Evolutionary conservation across 2,888 invertebrate genomes (phyloP).

Genomic region (Pycnomerus fuliginosus): DNA sequence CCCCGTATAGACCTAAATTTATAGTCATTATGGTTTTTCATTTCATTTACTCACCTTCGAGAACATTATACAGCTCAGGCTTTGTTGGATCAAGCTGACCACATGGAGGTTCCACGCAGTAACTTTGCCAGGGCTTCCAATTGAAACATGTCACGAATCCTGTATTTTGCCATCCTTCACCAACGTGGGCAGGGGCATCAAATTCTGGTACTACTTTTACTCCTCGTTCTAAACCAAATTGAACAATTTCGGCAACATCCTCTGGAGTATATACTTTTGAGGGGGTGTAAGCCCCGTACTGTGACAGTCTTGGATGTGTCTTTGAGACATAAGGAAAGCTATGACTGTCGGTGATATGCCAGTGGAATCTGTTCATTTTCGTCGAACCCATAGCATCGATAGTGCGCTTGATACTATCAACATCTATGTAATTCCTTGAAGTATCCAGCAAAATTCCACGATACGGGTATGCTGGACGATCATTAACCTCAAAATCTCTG

Average conservation of each 20-base stretch:
- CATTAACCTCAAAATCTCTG: constrained; percentile 63
- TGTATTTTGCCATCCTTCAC: constrained; percentile 80
- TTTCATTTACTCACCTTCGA: constrained; percentile 50
- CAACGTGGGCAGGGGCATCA: constrained; percentile 88
- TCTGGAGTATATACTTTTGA: constrained; percentile 64
- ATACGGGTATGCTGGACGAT: constrained; percentile 83
- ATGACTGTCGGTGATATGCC: constrained; percentile 92
- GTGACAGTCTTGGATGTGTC: constrained; percentile 69
- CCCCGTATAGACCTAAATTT: constrained; percentile 65
- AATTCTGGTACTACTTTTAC: constrained; percentile 89
- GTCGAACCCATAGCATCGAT: constrained; percentile 88
- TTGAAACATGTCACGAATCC: constrained; percentile 68
- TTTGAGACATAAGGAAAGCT: constrained; percentile 87
- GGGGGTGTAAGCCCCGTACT: constrained; percentile 77
- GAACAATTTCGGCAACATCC: constrained; percentile 60
- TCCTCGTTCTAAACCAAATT: constrained; percentile 57
- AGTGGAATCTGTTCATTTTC: constrained; percentile 92
- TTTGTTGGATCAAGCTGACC: constrained; percentile 78
- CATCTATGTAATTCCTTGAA: constrained; percentile 79
- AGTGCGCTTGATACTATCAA: constrained; percentile 70
- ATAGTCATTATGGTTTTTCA: not conserved
- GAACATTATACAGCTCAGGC: constrained; percentile 66
- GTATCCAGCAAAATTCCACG: constrained; percentile 90
- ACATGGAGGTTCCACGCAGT: constrained; percentile 82
- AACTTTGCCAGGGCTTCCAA: constrained; percentile 71